Percentiles rank a stretch among this genome's conserved stretches.
Conservation (phyloP, 1,140 invertebrate species). For the roundworm (Caenorhabditis elegans) region DNA sequence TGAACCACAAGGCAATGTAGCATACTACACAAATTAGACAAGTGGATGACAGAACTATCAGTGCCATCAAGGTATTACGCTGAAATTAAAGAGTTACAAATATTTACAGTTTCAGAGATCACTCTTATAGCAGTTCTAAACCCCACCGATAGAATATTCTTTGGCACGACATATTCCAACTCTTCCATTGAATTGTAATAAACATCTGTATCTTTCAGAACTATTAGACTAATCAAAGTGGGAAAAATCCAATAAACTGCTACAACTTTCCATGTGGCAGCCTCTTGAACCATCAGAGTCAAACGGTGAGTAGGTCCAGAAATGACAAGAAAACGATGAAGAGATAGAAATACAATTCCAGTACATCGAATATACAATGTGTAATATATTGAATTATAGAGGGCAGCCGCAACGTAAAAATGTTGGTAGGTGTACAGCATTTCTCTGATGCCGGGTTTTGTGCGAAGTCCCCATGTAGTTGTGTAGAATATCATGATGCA, state of each 20-base stretch:
- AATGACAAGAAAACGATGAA: not conserved
- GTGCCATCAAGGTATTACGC: slow-evolving; percentile 3
- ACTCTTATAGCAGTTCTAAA: no score
- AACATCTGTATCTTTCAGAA: not conserved
- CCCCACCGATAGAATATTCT: not conserved
- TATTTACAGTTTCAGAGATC: not conserved
- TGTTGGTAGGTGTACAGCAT: not conserved
- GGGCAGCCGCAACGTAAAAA: not conserved
- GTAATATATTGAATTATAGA: not conserved
- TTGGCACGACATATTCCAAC: not conserved
- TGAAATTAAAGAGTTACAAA: not conserved
- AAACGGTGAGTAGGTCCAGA: not conserved
- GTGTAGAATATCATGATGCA: not conserved
- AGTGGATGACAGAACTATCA: not conserved
- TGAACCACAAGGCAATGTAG: not conserved
- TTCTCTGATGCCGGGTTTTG: not conserved
- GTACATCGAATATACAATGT: not conserved
- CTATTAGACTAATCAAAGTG: not conserved
- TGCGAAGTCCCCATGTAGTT: not conserved
- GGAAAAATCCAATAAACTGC: not conserved
- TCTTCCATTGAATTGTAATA: not conserved
- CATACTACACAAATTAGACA: not conserved
- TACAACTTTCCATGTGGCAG: not conserved
- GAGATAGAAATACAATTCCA: not conserved
- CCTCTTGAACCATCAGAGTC: not conserved